Percentiles rank a stretch among this genome's conserved stretches.
These are phyloP conservation scores for Trachelipus rathkii DNA, from an alignment of 1,140 invertebrate genomes.

Conservation along the genomic window DNA sequence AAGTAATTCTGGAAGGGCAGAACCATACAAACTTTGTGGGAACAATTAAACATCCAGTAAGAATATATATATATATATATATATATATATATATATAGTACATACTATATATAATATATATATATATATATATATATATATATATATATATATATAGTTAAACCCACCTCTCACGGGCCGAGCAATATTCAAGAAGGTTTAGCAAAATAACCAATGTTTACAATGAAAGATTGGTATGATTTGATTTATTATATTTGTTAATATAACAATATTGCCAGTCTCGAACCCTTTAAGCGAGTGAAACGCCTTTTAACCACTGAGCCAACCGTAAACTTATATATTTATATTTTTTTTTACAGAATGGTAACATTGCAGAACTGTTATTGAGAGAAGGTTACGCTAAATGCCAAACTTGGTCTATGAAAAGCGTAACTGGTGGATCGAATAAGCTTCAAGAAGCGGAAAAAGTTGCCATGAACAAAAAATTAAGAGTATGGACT, in stretches of 20 bases:
- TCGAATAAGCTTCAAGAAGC: constrained; percentile 76
- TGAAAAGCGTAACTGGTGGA: constrained; percentile 76
- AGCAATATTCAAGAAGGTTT: too few relatives aligned
- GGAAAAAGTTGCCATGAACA: constrained; percentile 83
- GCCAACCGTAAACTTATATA: constrained; percentile 22
- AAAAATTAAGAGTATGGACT: constrained; percentile 80
- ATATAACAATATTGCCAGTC: too few relatives aligned
- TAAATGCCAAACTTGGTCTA: constrained; percentile 95
- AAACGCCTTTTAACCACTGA: too few relatives aligned
- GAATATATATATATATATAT: constrained; percentile 39
- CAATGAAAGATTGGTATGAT: too few relatives aligned
- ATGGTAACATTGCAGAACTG: constrained; percentile 90
- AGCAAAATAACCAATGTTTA: too few relatives aligned
- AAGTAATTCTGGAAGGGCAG: constrained; percentile 81
- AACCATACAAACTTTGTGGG: constrained; percentile 84
- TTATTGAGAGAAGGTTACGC: constrained; percentile 88
- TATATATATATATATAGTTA: background rate
- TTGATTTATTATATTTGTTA: too few relatives aligned
- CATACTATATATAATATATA: constrained; percentile 17
- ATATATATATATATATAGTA: background rate
- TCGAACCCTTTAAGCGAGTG: too few relatives aligned
- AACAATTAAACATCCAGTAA: constrained; percentile 85
- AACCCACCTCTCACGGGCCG: too few relatives aligned
- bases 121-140: constrained; percentile 19
- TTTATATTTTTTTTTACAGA: constrained; percentile 53